These are phyloP conservation scores for Delia radicum DNA, from an alignment of 1,140 invertebrate genomes.

Conservation along the genomic window DNA sequence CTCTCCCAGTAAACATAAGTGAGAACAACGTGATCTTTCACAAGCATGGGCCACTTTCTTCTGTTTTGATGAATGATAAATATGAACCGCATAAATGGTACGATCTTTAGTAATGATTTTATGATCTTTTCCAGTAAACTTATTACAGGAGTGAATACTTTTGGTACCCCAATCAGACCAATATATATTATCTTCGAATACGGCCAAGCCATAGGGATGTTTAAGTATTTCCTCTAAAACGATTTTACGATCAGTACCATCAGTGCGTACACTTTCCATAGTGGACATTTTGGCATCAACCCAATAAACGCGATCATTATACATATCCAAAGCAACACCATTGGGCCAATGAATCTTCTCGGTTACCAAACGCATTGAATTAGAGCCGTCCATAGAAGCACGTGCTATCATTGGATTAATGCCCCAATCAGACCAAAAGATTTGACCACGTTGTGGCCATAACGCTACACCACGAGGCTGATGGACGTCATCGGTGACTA, in stretches of 20 bases:
- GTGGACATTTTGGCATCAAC: constrained; percentile 71
- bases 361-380: constrained; percentile 63
- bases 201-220: constrained; percentile 79
- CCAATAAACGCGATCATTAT: constrained; percentile 77
- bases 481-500: constrained; percentile 61
- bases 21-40: constrained; percentile 65
- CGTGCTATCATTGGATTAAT: constrained; percentile 69
- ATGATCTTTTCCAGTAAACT: constrained; percentile 66
- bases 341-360: constrained; percentile 80
- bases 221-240: constrained; percentile 62
- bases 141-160: constrained; percentile 68
- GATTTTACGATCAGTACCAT: constrained; percentile 70
- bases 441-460: constrained; percentile 64
- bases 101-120: constrained; percentile 58
- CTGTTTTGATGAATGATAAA: constrained; percentile 68
- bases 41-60: constrained; percentile 69
- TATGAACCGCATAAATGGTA: constrained; percentile 64
- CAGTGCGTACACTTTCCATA: constrained; percentile 75
- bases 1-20: constrained; percentile 77
- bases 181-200: constrained; percentile 85
- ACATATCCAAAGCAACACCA: constrained; percentile 84
- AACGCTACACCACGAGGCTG: constrained; percentile 67
- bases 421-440: constrained; percentile 89
- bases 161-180: constrained; percentile 80
- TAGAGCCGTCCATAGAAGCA: constrained; percentile 82